These are phyloP conservation scores for Pipistrellus pygmaeus DNA, from an alignment of 2,797 vertebrate species.

Conservation along the genomic window DNA sequence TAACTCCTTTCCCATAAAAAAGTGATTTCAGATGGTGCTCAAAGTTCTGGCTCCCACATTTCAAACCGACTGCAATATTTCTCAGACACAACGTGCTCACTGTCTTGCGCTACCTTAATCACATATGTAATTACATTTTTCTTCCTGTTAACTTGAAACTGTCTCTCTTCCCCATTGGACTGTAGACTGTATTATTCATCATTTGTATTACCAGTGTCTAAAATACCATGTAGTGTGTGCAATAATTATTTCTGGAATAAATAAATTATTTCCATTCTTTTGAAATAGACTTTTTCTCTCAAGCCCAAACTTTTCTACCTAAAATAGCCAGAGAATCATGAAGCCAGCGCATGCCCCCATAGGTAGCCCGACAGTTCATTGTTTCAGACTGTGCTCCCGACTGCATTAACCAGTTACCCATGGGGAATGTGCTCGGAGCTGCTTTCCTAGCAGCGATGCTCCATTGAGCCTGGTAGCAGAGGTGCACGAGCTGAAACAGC, in stretches of 20 bases:
- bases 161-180: neutral
- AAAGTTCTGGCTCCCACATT: neutral
- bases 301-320: neutral
- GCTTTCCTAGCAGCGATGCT: neutral
- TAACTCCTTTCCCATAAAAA: neutral
- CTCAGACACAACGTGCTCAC: neutral
- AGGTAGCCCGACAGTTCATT: neutral
- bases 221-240: neutral
- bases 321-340: neutral
- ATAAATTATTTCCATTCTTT: neutral
- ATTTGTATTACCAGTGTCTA: neutral
- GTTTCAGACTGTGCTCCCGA: neutral
- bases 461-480: neutral
- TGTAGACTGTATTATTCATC: neutral
- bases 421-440: neutral
- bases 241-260: neutral
- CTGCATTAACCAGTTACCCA: neutral
- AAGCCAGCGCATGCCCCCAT: neutral
- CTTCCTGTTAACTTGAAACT: conserved; percentile 6
- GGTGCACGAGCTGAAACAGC: neutral
- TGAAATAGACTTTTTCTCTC: conserved; percentile 44
- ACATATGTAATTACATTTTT: neutral
- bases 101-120: neutral
- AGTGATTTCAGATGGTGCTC: neutral
- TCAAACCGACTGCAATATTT: neutral